Evolutionary conservation across 2,888 invertebrate species (phyloP).

Genomic region (Polyommatus icarus): DNA sequence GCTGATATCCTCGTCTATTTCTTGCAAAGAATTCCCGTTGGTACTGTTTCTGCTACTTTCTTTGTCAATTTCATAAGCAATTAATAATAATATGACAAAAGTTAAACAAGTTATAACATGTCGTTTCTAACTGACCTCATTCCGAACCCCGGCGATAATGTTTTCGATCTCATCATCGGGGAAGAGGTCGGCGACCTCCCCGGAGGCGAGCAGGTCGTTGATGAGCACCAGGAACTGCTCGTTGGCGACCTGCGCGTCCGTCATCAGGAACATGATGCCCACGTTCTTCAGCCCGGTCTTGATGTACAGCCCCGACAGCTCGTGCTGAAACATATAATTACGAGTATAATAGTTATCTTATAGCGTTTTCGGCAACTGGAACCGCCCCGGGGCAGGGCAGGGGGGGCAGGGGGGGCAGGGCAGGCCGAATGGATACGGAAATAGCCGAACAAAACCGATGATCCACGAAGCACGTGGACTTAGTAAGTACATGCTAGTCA

Average conservation of each 20-base stretch:
- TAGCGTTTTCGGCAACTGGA: too few species aligned
- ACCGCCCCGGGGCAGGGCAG: too few species aligned
- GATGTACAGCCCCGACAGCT: slow-evolving; percentile 91
- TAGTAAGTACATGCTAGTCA: too few species aligned
- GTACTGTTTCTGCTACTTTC: neutral
- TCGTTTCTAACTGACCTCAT: slow-evolving; percentile 78
- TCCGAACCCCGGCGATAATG: slow-evolving; percentile 91
- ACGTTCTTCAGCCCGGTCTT: slow-evolving; percentile 97
- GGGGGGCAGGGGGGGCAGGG: too few species aligned
- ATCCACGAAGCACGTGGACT: too few species aligned
- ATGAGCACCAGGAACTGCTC: slow-evolving; percentile 97
- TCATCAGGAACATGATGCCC: slow-evolving; percentile 97
- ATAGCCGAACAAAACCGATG: too few species aligned
- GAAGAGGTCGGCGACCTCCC: slow-evolving; percentile 97
- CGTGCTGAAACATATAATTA: slow-evolving; percentile 77
- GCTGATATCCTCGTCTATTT: neutral
- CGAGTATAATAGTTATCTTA: too few species aligned
- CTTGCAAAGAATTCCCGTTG: neutral
- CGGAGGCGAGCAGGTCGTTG: slow-evolving; percentile 96
- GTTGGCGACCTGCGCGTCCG: slow-evolving; percentile 97
- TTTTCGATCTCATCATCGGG: slow-evolving; percentile 98
- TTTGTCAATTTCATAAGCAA: too few species aligned
- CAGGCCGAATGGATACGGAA: too few species aligned
- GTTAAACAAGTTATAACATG: neutral
- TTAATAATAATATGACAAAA: neutral